A percentile compares a stretch with the other conserved stretches of the same genome.
Evolutionary conservation across 2,888 invertebrate species (phyloP).

Genomic region (Unio delphinus): DNA sequence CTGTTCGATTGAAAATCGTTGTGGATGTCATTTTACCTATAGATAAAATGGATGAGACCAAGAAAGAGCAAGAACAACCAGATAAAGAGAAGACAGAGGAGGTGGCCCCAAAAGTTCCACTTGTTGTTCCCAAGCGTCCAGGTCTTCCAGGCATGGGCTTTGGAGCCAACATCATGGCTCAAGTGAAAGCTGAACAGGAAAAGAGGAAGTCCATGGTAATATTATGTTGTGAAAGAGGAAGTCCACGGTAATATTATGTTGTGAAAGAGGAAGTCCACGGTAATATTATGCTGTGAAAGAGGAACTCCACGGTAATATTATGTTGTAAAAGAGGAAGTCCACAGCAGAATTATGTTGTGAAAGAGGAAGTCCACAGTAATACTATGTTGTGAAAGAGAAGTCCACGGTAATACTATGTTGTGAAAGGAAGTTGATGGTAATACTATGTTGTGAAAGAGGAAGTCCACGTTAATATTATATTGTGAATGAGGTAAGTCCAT

Average conservation of each 20-base stretch:
- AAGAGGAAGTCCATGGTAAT: constrained; percentile 40
- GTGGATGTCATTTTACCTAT: too few relatives aligned
- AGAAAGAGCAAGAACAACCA: too few relatives aligned
- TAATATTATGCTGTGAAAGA: constrained; percentile 19
- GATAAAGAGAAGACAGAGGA: neutral
- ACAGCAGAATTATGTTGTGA: too few relatives aligned
- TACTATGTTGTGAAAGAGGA: constrained; percentile 20
- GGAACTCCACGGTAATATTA: constrained; percentile 32
- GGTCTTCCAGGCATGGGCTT: constrained; percentile 30
- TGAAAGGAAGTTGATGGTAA: constrained; percentile 33
- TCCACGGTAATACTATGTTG: too few relatives aligned
- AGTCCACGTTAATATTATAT: constrained; percentile 25
- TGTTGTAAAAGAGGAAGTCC: too few relatives aligned
- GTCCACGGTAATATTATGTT: constrained; percentile 25
- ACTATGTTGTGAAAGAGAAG: too few relatives aligned
- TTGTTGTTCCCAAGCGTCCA: neutral
- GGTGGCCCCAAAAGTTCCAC: neutral
- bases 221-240: constrained; percentile 22
- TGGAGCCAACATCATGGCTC: constrained; percentile 42
- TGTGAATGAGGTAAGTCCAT: constrained; percentile 31
- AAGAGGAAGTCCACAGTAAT: too few relatives aligned
- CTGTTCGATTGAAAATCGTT: too few relatives aligned
- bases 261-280: constrained; percentile 36
- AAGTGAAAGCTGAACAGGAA: constrained; percentile 48
- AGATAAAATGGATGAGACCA: too few relatives aligned